These are phyloP conservation scores for Hippopotamus amphibius DNA, from an alignment of 2,113 vertebrate genomes.

Conservation along the genomic window DNA sequence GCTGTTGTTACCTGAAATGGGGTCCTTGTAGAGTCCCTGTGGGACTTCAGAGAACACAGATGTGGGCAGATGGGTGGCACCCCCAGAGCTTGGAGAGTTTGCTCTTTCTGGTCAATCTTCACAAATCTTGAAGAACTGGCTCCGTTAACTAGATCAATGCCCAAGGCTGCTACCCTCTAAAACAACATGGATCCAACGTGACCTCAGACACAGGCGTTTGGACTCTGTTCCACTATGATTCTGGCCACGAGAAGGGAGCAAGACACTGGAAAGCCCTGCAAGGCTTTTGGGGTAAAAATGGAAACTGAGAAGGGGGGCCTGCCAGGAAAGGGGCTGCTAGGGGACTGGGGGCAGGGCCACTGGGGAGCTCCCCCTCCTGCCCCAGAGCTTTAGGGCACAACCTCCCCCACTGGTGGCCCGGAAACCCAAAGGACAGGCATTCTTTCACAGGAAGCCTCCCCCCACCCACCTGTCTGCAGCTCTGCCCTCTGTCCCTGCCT, in stretches of 20 bases:
- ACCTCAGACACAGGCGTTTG: not conserved
- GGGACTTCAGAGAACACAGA: not conserved
- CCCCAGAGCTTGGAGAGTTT: not conserved
- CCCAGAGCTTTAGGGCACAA: not conserved
- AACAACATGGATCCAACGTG: not conserved
- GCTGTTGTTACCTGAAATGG: not conserved
- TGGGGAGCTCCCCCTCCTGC: not conserved
- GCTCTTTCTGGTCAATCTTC: not conserved
- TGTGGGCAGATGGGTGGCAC: not conserved
- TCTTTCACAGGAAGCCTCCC: not conserved
- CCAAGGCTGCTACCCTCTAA: not conserved
- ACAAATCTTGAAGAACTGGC: not conserved
- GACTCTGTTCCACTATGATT: not conserved
- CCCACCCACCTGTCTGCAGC: no score
- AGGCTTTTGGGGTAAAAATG: not conserved
- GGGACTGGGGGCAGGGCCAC: fast-evolving
- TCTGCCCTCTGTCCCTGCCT: not conserved
- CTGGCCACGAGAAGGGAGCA: not conserved
- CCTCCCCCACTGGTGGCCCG: no score
- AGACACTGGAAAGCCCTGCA: not conserved
- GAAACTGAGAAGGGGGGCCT: not conserved
- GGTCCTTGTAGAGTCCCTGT: not conserved
- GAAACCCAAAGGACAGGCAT: not conserved
- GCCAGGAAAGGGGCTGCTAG: not conserved
- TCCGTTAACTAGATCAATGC: not conserved